Base-by-base conservation (phyloP, 2,888 invertebrate species). In the Fissipunctia ypsillon region DNA sequence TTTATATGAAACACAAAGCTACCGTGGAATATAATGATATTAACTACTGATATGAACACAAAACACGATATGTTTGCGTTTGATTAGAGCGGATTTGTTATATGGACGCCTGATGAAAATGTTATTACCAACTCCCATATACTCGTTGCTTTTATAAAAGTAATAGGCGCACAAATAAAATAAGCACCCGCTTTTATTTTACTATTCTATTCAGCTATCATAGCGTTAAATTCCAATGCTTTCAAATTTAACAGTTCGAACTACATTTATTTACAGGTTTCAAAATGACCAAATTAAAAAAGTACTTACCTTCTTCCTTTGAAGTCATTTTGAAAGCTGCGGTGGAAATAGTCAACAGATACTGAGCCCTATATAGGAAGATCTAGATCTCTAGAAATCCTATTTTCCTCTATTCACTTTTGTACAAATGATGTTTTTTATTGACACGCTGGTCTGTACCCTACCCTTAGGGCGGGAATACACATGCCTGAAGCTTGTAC, bases 31-130 rank as follows among this genome's bases (percentile, higher is more conserved):
- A 72, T 31, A 72, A 65, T 60, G 65, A 59, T 72, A 77, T 28
- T 77, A 50, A 78, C n/a, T 54, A 61, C 73, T 73, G 79, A 60
- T 68, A 66, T 41, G 22, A 66, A 63, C 52, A 64, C 43, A 35
- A 59, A 22, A 64, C 48, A 64, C 14, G 5, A 48, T 52, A 28
- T 57, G 38, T 73, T 45, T 76, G 22, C 19, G 50, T 61, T 66
- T 43, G 52, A n/a, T 65, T 52, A 41, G 31, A 69, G 60, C 35
- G 28, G 48, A 50, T 50, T 35, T 50, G 41, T 60, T 35, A 66
- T 61, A 48, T 35, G 41, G 59, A 68, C 84, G 85, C 86, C 85
- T 85, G 83, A 77, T 76, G 60, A 70, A 67, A 78, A 57, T 64
- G n/a, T 59, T 57, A 54, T 74, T 38, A 64, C 73, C 56, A 69